phyloP scores from a whole-genome alignment of 2,888 invertebrate species.

The Lasioglossum oenotherae region DNA sequence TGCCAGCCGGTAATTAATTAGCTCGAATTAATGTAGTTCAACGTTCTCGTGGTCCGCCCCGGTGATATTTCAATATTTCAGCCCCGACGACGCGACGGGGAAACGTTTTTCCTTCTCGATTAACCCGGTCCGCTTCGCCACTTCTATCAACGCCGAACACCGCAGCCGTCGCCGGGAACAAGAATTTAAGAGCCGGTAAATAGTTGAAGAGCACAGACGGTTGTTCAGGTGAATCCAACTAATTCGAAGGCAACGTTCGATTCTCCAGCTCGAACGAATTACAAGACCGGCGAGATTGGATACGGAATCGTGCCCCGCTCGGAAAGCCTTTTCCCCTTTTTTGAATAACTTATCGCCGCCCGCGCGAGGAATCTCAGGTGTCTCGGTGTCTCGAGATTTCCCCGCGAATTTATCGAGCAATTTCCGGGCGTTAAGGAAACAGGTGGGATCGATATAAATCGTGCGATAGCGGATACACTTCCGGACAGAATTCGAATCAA shows the following conservation, averaged over 20 bases:
- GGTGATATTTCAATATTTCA: constrained; percentile 58
- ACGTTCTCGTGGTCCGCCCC: constrained; percentile 39
- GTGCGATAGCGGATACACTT: not conserved
- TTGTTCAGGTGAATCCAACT: constrained; percentile 58
- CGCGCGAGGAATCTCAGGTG: constrained; percentile 40
- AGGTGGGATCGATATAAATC: constrained; percentile 30
- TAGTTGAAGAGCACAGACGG: not conserved
- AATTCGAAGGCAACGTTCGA: constrained; percentile 65
- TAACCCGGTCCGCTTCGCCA: constrained; percentile 29
- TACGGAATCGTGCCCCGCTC: constrained; percentile 43
- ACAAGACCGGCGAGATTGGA: constrained; percentile 60
- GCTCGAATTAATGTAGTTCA: constrained; percentile 66
- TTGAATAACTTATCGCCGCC: constrained; percentile 58
- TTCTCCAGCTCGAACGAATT: constrained; percentile 38
- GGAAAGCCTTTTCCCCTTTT: constrained; percentile 34
- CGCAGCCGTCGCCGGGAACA: not conserved
- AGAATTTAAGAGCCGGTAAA: constrained; percentile 8
- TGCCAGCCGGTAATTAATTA: constrained; percentile 66
- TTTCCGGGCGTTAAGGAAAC: constrained; percentile 32
- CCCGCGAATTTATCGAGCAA: constrained; percentile 50
- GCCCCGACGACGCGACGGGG: constrained; percentile 27
- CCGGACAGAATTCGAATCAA: not conserved
- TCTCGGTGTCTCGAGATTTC: constrained; percentile 50
- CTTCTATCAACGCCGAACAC: not conserved
- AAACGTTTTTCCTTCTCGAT: constrained; percentile 40